These are phyloP conservation scores for Todiramphus saurophagus DNA, from an alignment of 2,113 vertebrate species.

Conservation along the genomic window DNA sequence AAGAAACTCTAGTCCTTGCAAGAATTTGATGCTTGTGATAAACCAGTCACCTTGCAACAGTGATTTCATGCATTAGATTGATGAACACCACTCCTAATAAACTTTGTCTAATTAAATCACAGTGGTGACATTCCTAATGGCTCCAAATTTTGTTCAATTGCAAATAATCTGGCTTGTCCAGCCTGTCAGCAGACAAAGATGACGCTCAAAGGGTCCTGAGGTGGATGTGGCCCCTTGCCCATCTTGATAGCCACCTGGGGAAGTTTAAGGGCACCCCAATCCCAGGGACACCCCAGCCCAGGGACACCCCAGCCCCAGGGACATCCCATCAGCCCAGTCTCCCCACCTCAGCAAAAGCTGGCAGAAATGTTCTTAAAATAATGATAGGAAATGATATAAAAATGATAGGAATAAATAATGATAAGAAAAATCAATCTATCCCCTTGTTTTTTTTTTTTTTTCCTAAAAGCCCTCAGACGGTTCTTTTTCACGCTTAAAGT, in stretches of 20 bases:
- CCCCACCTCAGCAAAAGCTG: not conserved
- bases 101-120: slow-evolving; percentile 57
- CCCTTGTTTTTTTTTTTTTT: too few species aligned
- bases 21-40: not conserved
- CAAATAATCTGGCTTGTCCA: slow-evolving; percentile 33
- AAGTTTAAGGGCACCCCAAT: not conserved
- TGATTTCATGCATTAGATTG: slow-evolving; percentile 33
- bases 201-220: not conserved
- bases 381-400: not conserved
- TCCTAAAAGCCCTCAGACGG: not conserved
- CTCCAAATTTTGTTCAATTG: not conserved
- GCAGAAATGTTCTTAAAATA: not conserved
- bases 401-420: not conserved
- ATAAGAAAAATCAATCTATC: not conserved
- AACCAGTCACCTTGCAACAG: slow-evolving; percentile 29
- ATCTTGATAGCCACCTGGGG: accelerated
- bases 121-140: slow-evolving; percentile 19
- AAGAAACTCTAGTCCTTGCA: not conserved
- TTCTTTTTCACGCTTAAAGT: not conserved
- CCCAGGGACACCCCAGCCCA: too few species aligned
- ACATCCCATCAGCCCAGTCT: not conserved
- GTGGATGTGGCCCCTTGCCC: not conserved
- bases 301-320: not conserved
- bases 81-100: slow-evolving; percentile 33
- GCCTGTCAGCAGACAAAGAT: slow-evolving; percentile 54